These are phyloP conservation scores for Silurus glanis DNA, from an alignment of 2,113 vertebrate genomes.

Conservation along the genomic window DNA sequence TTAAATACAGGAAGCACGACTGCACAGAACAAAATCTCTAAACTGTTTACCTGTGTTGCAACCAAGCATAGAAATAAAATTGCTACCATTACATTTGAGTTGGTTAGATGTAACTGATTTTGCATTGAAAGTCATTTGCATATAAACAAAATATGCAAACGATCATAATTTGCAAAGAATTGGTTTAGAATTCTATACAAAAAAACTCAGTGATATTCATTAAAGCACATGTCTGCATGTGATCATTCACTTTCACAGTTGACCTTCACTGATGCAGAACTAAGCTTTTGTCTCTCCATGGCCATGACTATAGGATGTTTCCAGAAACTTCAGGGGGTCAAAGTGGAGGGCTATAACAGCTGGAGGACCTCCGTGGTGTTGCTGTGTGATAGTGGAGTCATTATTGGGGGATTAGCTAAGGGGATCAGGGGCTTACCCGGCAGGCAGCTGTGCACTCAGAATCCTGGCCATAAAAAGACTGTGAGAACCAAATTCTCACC, in stretches of 20 bases:
- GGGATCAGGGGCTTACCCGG: slow-evolving; percentile 53
- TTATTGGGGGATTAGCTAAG: slow-evolving; percentile 51
- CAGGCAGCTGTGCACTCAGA: slow-evolving; percentile 48
- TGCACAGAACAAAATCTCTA: background rate
- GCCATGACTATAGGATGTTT: slow-evolving; percentile 33
- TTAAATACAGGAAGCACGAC: background rate
- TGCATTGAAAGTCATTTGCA: background rate
- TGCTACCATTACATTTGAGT: background rate
- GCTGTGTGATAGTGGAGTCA: slow-evolving; percentile 47
- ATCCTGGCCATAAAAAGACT: slow-evolving; percentile 36
- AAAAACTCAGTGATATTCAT: background rate
- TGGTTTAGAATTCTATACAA: no score
- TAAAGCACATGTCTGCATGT: background rate
- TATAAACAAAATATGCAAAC: no score
- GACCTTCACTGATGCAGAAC: background rate
- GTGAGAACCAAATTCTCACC: slow-evolving; percentile 48
- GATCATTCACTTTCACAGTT: slow-evolving; percentile 1
- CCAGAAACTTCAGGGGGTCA: background rate
- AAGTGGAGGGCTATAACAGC: slow-evolving; percentile 1
- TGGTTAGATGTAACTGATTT: background rate
- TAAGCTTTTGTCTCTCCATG: background rate
- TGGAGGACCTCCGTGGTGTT: slow-evolving; percentile 39
- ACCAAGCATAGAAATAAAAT: background rate
- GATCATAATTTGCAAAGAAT: no score
- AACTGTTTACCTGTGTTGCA: background rate